Evolutionary conservation across 2,888 invertebrate genomes (phyloP).

Genomic region (Catocala nupta): DNA sequence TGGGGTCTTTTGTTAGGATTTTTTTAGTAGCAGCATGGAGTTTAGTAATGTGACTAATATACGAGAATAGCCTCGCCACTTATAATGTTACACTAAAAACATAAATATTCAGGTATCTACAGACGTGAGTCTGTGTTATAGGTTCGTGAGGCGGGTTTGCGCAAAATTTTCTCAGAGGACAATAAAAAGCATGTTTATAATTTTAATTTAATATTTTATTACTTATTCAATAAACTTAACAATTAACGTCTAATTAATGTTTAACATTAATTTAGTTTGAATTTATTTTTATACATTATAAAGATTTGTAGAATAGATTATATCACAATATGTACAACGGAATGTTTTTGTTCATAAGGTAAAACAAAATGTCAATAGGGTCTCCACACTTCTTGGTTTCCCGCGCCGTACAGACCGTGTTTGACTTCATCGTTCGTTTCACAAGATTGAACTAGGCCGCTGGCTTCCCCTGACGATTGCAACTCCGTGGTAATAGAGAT

Average conservation of each 20-base stretch:
- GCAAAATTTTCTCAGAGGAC: too few relatives aligned
- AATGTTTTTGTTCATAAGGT: conserved; percentile 62
- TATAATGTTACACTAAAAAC: too few relatives aligned
- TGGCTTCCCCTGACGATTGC: conserved; percentile 79
- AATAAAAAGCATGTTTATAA: conserved; percentile 11
- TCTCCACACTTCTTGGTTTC: conserved; percentile 90
- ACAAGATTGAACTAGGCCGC: conserved; percentile 84
- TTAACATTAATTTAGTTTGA: conserved; percentile 79
- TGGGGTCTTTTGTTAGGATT: too few relatives aligned
- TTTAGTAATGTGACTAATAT: too few relatives aligned
- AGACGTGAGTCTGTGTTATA: too few relatives aligned
- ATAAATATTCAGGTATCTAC: too few relatives aligned
- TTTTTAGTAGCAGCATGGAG: too few relatives aligned
- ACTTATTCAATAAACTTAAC: conserved; percentile 72
- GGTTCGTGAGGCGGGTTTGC: too few relatives aligned
- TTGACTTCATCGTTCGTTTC: conserved; percentile 86
- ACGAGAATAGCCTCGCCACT: too few relatives aligned
- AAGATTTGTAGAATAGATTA: conserved; percentile 57
- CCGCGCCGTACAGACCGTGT: conserved; percentile 74
- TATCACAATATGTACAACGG: conserved; percentile 85
- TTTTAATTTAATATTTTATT: conserved; percentile 54
- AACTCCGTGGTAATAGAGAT: conserved; percentile 86
- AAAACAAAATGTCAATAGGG: conserved; percentile 88
- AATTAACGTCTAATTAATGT: conserved; percentile 82
- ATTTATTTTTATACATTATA: conserved; percentile 45